These are phyloP conservation scores for Merluccius polli DNA, from an alignment of 2,797 vertebrate species.

Conservation along the genomic window DNA sequence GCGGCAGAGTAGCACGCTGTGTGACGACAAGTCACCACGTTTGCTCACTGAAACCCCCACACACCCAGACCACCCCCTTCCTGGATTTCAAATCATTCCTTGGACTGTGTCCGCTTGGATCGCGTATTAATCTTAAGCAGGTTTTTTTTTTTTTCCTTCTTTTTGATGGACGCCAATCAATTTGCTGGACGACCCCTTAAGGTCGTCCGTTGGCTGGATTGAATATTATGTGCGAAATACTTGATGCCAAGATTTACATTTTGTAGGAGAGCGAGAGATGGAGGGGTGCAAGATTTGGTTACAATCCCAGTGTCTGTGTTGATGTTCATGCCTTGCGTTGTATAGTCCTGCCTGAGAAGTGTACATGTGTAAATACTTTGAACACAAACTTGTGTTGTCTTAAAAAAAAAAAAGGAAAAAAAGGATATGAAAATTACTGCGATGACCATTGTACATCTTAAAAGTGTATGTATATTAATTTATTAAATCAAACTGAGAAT, in stretches of 20 bases:
- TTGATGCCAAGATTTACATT: conserved; percentile 37
- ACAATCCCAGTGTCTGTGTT: conserved; percentile 52
- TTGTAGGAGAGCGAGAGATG: conserved; percentile 2
- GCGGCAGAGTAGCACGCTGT: conserved; percentile 67
- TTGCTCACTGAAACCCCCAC: conserved; percentile 36
- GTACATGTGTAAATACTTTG: conserved; percentile 93
- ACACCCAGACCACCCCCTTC: conserved; percentile 33
- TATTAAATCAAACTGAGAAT: conserved; percentile 99
- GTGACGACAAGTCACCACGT: conserved; percentile 35
- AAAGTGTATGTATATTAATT: conserved; percentile 96
- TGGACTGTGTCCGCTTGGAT: conserved; percentile 60
- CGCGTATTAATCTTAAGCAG: conserved; percentile 57
- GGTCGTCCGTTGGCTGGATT: conserved; percentile 19
- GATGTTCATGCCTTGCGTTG: conserved; percentile 67
- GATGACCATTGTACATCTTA: conserved; percentile 96
- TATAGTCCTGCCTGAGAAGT: conserved; percentile 82
- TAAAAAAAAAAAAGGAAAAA: conserved; percentile 60
- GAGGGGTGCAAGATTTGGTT: conserved; percentile 36
- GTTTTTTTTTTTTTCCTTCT: background rate
- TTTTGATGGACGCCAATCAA: conserved; percentile 46
- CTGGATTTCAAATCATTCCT: conserved; percentile 60
- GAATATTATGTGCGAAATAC: conserved; percentile 49
- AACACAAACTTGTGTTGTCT: conserved; percentile 65
- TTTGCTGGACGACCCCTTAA: conserved; percentile 35
- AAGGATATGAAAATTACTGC: conserved; percentile 78